Base-by-base conservation (phyloP, 2,888 invertebrate species). In the Chromoteleia sp. region DNA sequence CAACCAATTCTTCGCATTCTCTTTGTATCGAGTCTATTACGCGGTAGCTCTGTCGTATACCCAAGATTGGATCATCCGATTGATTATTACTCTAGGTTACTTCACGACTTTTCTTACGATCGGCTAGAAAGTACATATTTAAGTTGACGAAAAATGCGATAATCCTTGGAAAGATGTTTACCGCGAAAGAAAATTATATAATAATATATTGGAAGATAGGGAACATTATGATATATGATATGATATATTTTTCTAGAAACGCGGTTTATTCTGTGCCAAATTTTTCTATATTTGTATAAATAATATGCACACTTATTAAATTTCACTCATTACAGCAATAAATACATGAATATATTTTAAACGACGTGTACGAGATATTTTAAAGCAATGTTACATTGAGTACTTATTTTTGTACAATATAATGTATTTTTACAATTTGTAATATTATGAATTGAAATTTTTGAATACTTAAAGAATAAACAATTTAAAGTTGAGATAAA, bases 31-130 rank as follows among this genome's bases (percentile, higher is more conserved):
- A 36, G 36, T 41, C 41, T 39, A 73, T 43, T 73, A 33, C 54
- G 54, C 41, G 73, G 73, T 61, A 54, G 73, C 54, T 19, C 10
- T 43, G 63, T 73, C 59, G 58, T 73, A 63, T 45, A 30, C 1
- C 12, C 12, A 12, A 73, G 73, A 73, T 73, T 43, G 39, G 59
- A 63, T 73, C 61, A 52, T 73, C 61, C 52, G 41, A 73, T 41
- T 73, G 73, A 73, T 63, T 63, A 59, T 61, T 71, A 56, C 43
- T 50, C 17, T 17, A 30, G 45, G 36, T 45, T 71, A 59, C n/a
- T 61, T 59, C 19, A 30, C 17, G 50, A 41, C 8, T 36, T 56
- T 50, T 70, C 39, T 58, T 71, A 8, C 36, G 41, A 50, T 59
- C 19, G 10, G 21, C 45, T 33, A 39, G 50, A 59, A 50, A 70